Conservation (phyloP, 2,888 invertebrate genomes). For the Chironomus tentans region DNA sequence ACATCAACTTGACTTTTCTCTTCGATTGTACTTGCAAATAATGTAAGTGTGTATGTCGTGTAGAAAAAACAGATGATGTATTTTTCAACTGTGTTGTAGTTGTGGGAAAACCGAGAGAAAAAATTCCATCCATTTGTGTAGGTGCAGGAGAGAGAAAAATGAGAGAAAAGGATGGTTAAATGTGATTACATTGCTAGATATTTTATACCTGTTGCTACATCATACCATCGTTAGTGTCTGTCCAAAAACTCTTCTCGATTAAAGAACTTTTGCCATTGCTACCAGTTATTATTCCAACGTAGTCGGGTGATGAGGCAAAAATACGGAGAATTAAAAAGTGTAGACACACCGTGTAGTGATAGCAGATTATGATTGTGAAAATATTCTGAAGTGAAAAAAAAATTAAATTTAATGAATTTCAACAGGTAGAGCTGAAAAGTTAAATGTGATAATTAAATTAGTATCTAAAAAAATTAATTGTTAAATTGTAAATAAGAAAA, state of each 20-base stretch:
- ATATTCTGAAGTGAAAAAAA: background rate
- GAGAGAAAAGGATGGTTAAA: background rate
- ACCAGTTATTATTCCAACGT: too few relatives aligned
- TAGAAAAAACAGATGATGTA: constrained; percentile 1
- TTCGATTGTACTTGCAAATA: background rate
- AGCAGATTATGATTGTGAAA: background rate
- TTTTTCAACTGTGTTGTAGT: background rate
- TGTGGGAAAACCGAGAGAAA: background rate
- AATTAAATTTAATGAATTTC: background rate
- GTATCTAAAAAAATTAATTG: too few relatives aligned
- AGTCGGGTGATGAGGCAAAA: background rate
- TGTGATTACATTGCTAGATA: background rate
- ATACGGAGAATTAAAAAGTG: background rate
- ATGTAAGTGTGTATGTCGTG: background rate
- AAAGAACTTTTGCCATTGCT: too few relatives aligned
- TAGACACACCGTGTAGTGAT: background rate
- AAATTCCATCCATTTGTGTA: background rate
- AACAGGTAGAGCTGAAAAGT: too few relatives aligned
- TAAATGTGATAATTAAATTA: too few relatives aligned
- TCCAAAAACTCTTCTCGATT: background rate
- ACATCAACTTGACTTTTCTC: constrained; percentile 18
- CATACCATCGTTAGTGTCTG: background rate
- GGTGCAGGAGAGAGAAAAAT: background rate
- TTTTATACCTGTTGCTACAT: constrained; percentile 10
- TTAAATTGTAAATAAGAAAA: too few relatives aligned